Conservation (phyloP, 2,888 invertebrate genomes). For the Chirona hameri region DNA sequence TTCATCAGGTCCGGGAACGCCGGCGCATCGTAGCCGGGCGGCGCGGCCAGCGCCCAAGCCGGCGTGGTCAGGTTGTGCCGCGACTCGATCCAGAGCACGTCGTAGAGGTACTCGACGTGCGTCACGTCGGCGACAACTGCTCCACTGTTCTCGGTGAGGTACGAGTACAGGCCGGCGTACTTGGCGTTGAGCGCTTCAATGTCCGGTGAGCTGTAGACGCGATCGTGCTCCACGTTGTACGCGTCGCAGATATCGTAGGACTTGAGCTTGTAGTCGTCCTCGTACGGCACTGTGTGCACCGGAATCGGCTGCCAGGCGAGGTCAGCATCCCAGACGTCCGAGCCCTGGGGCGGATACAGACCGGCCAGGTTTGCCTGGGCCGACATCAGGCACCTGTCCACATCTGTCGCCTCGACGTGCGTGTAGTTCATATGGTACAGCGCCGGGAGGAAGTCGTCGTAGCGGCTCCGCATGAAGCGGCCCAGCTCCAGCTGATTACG, state of each 20-base stretch:
- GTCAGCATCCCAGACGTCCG: slow-evolving; percentile 43
- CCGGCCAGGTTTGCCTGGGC: slow-evolving; percentile 78
- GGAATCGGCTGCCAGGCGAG: slow-evolving; percentile 73
- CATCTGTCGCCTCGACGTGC: slow-evolving; percentile 70
- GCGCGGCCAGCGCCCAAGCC: slow-evolving; percentile 65
- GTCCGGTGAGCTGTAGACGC: slow-evolving; percentile 53
- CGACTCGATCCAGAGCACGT: slow-evolving; percentile 51
- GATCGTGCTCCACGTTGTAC: slow-evolving; percentile 57
- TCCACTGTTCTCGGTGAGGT: slow-evolving; percentile 63
- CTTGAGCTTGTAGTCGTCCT: slow-evolving; percentile 60
- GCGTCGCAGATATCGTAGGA: slow-evolving; percentile 61
- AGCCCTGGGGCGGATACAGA: slow-evolving; percentile 47
- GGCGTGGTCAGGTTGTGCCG: slow-evolving; percentile 66
- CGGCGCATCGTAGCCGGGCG: slow-evolving; percentile 50
- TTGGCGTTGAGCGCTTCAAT: slow-evolving; percentile 57
- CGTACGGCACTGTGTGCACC: slow-evolving; percentile 51
- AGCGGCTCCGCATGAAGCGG: slow-evolving; percentile 67
- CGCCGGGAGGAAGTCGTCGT: slow-evolving; percentile 51
- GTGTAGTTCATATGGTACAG: slow-evolving; percentile 53
- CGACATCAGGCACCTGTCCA: slow-evolving; percentile 85
- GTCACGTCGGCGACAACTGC: slow-evolving; percentile 54
- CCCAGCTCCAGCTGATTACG: slow-evolving; percentile 70
- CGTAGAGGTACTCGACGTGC: slow-evolving; percentile 60
- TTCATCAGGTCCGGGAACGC: slow-evolving; percentile 47
- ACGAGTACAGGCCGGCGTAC: slow-evolving; percentile 56